Evolutionary conservation across 2,797 vertebrate species (phyloP).

Genomic region (Erethizon dorsatum): DNA sequence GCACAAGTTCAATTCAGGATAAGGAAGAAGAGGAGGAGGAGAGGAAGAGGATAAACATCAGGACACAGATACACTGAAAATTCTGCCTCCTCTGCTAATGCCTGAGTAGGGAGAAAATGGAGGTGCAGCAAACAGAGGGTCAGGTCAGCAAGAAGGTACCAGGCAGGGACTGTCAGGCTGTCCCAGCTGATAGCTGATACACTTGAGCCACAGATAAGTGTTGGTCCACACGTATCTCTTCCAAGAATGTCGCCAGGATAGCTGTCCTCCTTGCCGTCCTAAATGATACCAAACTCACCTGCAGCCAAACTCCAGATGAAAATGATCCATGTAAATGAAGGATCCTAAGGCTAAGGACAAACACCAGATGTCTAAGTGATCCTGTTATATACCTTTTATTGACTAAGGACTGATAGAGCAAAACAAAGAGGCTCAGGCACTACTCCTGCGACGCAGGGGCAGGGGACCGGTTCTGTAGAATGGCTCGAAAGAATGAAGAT

Average conservation of each 20-base stretch:
- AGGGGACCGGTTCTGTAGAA: fast-evolving
- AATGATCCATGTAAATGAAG: constrained; percentile 12
- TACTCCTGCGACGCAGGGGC: neutral
- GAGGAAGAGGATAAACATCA: neutral
- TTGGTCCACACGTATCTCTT: neutral
- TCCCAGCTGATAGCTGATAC: neutral
- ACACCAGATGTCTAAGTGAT: constrained; percentile 14
- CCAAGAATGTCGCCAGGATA: neutral
- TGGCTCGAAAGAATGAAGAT: neutral
- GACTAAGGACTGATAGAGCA: constrained; percentile 20
- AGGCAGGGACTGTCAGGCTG: neutral
- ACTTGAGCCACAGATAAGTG: neutral
- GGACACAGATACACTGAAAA: neutral
- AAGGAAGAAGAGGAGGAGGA: neutral
- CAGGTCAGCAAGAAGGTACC: neutral
- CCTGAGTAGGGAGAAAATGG: neutral
- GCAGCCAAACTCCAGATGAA: constrained; percentile 41
- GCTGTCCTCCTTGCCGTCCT: neutral
- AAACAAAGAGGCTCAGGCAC: constrained; percentile 8
- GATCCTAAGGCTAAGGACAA: neutral
- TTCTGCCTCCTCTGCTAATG: neutral
- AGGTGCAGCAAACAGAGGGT: neutral
- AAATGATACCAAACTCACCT: neutral
- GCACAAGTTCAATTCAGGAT: too few species aligned
- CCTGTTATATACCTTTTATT: neutral